Evolutionary conservation across 2,113 vertebrate species (phyloP), one percentile per base, ranked within the genome.

Genomic region (Puntigrus tetrazona): DNA sequence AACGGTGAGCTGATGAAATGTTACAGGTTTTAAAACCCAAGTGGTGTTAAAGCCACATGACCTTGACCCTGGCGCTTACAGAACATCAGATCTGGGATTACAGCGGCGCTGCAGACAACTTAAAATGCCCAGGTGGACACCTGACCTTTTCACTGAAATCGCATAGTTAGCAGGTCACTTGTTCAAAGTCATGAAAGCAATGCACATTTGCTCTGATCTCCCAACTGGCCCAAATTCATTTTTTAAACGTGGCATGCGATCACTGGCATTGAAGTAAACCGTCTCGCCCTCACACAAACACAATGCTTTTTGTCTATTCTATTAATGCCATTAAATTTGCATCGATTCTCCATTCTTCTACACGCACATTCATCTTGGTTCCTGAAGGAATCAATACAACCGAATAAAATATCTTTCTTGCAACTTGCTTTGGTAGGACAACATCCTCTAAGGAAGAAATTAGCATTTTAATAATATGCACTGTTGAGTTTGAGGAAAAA

Each of bases 71-170:
- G 59, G 1, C 9, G 7, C 59, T 45, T 80, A 29, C 1, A 25
- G 16, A 67, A 22, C 41, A 63, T 18, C 7, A 4, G 57, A 18
- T 45, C 77, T 63, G 76, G 55, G 55, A 78, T 59, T 22, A 63
- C 57, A 25, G 25, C 7, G 61, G 59, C 38, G 36, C 77, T 63
- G 77, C 38, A 9, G 8, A 63, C 22, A 50, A 81, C 18, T 81
- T 81, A 47, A 67, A 67, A 81, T 81, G 59, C 59, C 78, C 78
- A 27, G 78, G 78, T 47, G 61, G 27, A 81, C 18, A 45, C 41
- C 27, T 67, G 41, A 50, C 78, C 59, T 81, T 81, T 81, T 81
- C 61, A 81, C 38, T 10, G 78, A 80, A 45, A 80, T 81, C 20
- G 16, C 11, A 67, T 25, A 31, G 18, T 67, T 81, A 81, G 59